phyloP scores from a whole-genome alignment of 2,797 vertebrate genomes.

The Oceanodroma leucorhoa region DNA sequence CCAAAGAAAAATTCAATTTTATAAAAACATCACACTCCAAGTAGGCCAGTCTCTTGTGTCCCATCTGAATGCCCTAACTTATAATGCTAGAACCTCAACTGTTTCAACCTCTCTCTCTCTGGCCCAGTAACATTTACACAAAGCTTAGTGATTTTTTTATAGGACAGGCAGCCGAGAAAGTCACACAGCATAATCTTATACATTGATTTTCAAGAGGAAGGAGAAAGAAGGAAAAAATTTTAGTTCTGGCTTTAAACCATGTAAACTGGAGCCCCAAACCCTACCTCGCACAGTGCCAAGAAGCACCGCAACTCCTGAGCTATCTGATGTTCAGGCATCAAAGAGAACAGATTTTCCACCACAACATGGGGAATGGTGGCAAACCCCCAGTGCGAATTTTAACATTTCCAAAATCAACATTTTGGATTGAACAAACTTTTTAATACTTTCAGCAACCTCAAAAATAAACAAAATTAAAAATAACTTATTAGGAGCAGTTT shows the following conservation, averaged over 20 bases:
- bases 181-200: not conserved
- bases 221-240: not conserved
- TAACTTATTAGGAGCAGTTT: not conserved
- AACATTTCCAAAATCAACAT: not conserved
- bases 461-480: not conserved
- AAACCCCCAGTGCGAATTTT: not conserved
- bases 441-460: not conserved
- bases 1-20: not conserved
- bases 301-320: not conserved
- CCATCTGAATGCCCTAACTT: not conserved
- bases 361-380: not conserved
- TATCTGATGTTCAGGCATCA: not conserved
- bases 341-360: not conserved
- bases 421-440: not conserved
- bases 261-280: not conserved
- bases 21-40: not conserved
- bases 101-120: not conserved
- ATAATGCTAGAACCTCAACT: not conserved
- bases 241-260: not conserved
- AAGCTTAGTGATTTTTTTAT: not conserved
- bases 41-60: not conserved
- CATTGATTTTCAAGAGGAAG: not conserved
- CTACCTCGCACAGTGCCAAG: accelerated
- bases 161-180: not conserved
- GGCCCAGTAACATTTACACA: not conserved